A percentile compares a stretch with the other conserved stretches of the same genome.
These are phyloP conservation scores for Hippopotamus amphibius DNA, from an alignment of 2,113 vertebrate species.

Conservation along the genomic window DNA sequence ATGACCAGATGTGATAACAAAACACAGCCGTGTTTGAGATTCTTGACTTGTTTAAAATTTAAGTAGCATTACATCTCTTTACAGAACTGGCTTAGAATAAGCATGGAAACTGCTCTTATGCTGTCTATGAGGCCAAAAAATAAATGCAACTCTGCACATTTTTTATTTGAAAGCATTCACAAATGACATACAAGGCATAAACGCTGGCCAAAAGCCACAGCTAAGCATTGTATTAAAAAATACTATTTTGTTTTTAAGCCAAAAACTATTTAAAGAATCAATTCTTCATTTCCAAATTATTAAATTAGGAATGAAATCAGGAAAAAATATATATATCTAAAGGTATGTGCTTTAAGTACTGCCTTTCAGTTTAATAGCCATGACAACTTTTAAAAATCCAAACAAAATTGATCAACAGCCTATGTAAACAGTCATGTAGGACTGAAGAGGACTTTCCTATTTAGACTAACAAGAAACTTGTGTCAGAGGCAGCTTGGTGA, in stretches of 20 bases:
- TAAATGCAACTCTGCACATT: slow-evolving; percentile 86
- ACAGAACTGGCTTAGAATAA: slow-evolving; percentile 79
- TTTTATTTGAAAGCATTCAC: slow-evolving; percentile 85
- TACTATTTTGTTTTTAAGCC: slow-evolving; percentile 76
- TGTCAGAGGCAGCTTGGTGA: slow-evolving; percentile 31
- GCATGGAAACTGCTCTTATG: slow-evolving; percentile 82
- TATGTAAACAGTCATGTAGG: neutral
- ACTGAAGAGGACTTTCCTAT: neutral
- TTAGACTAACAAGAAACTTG: slow-evolving; percentile 59
- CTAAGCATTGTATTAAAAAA: slow-evolving; percentile 83
- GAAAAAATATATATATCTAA: slow-evolving; percentile 67
- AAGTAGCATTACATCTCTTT: slow-evolving; percentile 81
- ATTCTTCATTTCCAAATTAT: slow-evolving; percentile 76
- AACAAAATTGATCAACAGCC: neutral
- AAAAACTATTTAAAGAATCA: slow-evolving; percentile 85
- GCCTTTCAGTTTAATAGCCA: neutral
- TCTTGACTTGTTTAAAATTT: slow-evolving; percentile 84
- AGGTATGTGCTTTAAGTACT: neutral
- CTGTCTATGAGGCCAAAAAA: slow-evolving; percentile 81
- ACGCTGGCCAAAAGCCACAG: slow-evolving; percentile 75
- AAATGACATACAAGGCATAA: slow-evolving; percentile 81
- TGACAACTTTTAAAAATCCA: slow-evolving; percentile 15
- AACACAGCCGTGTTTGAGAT: slow-evolving; percentile 81
- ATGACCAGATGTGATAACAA: slow-evolving; percentile 81
- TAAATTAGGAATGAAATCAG: slow-evolving; percentile 83